Evolutionary conservation across 2,797 vertebrate genomes (phyloP).

Genomic region (Micromesistius poutassou): DNA sequence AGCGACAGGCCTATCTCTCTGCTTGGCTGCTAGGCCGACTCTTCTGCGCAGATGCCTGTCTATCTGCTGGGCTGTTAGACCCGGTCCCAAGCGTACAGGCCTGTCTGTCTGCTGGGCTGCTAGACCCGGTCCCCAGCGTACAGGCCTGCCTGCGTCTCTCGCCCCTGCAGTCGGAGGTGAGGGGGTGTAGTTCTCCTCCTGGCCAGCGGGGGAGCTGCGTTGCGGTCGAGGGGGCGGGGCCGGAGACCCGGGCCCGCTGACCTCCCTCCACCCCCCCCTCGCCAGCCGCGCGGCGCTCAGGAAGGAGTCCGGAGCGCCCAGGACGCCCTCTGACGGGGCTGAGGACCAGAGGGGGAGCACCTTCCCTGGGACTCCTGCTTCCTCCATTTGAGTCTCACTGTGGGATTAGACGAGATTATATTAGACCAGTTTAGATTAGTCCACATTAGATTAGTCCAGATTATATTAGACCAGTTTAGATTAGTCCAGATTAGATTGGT

Average conservation of each 20-base stretch:
- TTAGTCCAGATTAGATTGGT: not conserved
- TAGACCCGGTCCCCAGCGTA: too few species aligned
- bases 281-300: not conserved
- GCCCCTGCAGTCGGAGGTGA: not conserved
- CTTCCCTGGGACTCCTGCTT: not conserved
- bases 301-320: not conserved
- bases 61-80: not conserved
- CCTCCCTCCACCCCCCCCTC: not conserved
- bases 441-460: not conserved
- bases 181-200: not conserved
- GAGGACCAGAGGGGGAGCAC: not conserved
- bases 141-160: not conserved
- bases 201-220: conserved; percentile 1
- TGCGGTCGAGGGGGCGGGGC: not conserved
- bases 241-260: not conserved
- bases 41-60: not conserved
- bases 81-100: not conserved
- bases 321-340: not conserved
- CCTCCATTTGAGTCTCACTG: not conserved
- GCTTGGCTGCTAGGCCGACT: too few species aligned
- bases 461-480: not conserved
- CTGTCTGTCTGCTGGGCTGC: not conserved
- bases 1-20: not conserved
- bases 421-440: not conserved
- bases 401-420: not conserved